A percentile compares a stretch with the other conserved stretches of the same genome.
These are phyloP conservation scores for Heteronetta atricapilla DNA, from an alignment of 2,113 vertebrate genomes.

Conservation along the genomic window DNA sequence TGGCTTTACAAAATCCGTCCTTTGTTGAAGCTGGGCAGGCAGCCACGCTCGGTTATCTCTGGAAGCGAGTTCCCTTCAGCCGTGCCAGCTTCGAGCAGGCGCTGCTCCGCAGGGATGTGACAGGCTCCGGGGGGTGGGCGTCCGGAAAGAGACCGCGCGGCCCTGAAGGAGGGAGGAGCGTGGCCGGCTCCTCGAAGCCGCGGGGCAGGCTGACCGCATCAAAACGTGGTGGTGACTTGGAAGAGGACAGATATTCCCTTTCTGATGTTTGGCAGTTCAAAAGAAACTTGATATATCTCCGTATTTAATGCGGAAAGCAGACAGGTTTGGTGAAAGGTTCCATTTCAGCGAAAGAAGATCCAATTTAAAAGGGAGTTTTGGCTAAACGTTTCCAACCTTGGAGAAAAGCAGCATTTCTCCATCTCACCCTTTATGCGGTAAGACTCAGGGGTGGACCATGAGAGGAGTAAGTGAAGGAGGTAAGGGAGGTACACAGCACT, in stretches of 20 bases:
- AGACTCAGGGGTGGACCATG: not conserved
- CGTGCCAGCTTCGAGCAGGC: not conserved
- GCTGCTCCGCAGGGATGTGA: not conserved
- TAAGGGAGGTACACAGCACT: not conserved
- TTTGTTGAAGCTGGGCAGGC: constrained; percentile 40
- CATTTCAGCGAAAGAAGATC: not conserved
- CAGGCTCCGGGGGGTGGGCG: not conserved
- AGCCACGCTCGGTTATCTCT: constrained; percentile 33
- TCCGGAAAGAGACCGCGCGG: not conserved
- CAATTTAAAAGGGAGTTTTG: not conserved
- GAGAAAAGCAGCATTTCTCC: not conserved
- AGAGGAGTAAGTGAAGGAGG: not conserved
- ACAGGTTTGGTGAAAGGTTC: too few relatives aligned
- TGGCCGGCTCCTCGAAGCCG: not conserved
- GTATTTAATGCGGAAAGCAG: too few relatives aligned
- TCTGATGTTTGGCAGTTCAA: not conserved
- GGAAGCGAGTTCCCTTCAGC: not conserved
- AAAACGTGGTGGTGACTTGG: not conserved
- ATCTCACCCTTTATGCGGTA: not conserved
- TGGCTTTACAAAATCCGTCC: constrained; percentile 51
- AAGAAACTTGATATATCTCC: not conserved
- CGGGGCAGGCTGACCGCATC: not conserved
- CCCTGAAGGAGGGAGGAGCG: not conserved
- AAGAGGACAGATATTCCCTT: not conserved
- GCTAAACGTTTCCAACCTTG: not conserved